Evolutionary conservation across 2,888 invertebrate species (phyloP).

Genomic region (Mimachlamys varia): DNA sequence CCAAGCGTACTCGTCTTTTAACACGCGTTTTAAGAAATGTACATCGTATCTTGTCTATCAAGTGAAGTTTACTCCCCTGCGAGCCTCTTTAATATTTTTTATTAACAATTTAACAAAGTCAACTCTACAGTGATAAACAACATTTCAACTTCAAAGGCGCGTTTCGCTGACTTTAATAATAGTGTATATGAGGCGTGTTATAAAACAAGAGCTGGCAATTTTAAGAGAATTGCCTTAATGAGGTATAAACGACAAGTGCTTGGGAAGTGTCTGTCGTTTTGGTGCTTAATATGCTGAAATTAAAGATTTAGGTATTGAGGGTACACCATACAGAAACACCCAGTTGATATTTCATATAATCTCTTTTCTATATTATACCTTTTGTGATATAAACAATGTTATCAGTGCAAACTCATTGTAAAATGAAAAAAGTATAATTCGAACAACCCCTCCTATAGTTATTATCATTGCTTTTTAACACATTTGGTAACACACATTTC

Average conservation of each 20-base stretch:
- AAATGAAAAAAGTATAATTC: too few relatives aligned
- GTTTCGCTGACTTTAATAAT: constrained; percentile 1
- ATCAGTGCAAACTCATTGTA: too few relatives aligned
- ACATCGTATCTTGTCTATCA: neutral
- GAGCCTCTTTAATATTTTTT: neutral
- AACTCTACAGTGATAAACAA: neutral
- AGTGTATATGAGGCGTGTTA: neutral
- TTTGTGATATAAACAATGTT: too few relatives aligned
- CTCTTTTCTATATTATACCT: too few relatives aligned
- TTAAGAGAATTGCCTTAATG: neutral
- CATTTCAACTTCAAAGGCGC: neutral
- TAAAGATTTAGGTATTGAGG: too few relatives aligned
- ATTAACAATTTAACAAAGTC: neutral
- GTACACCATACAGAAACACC: too few relatives aligned
- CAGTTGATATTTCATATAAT: too few relatives aligned
- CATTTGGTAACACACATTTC: too few relatives aligned
- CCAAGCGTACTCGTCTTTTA: neutral
- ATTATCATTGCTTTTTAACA: too few relatives aligned
- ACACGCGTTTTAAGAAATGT: neutral
- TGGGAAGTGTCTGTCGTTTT: neutral
- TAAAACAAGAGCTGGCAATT: neutral
- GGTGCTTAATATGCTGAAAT: neutral
- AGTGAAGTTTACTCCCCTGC: neutral
- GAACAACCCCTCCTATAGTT: too few relatives aligned
- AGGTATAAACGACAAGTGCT: neutral